Evolutionary conservation across 2,888 invertebrate genomes (phyloP).

Genomic region (Tortrix viridana): DNA sequence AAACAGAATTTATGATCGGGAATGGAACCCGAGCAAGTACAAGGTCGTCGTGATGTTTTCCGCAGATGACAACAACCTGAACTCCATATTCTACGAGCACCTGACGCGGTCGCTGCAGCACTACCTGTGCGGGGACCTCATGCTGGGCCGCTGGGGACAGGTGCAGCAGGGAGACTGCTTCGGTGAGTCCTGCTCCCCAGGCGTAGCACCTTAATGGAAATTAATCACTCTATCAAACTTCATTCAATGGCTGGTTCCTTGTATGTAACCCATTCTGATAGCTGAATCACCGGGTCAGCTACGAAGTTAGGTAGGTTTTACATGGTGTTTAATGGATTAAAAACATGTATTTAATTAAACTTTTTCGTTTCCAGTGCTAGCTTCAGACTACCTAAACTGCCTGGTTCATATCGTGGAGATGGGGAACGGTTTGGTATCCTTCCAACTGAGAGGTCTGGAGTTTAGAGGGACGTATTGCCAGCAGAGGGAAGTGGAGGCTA

Average conservation of each 20-base stretch:
- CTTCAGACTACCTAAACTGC: conserved; percentile 99
- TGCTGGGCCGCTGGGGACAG: conserved; percentile 97
- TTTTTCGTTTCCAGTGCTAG: conserved; percentile 88
- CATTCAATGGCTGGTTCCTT: too few species aligned
- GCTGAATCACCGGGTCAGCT: too few species aligned
- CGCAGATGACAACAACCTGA: conserved; percentile 98
- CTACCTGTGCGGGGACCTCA: conserved; percentile 96
- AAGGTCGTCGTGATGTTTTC: conserved; percentile 34
- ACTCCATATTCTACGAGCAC: conserved; percentile 99
- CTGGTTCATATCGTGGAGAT: conserved; percentile 98
- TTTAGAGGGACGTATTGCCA: conserved; percentile 99
- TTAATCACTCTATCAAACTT: too few species aligned
- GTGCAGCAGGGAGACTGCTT: conserved; percentile 99
- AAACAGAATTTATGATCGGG: too few species aligned
- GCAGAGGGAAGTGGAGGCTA: conserved; percentile 99
- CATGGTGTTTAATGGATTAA: too few species aligned
- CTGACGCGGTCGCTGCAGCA: conserved; percentile 97
- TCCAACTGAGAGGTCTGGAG: conserved; percentile 98
- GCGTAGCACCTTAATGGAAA: too few species aligned
- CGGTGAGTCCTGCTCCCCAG: conserved; percentile 76
- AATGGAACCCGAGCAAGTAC: too few species aligned
- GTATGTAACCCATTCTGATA: too few species aligned
- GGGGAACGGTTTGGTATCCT: conserved; percentile 98
- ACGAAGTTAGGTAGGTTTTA: too few species aligned
- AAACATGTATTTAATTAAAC: too few species aligned